Percentiles rank a stretch among this genome's conserved stretches.
Conservation (phyloP, 2,113 vertebrate species). For the Alosa alosa region DNA sequence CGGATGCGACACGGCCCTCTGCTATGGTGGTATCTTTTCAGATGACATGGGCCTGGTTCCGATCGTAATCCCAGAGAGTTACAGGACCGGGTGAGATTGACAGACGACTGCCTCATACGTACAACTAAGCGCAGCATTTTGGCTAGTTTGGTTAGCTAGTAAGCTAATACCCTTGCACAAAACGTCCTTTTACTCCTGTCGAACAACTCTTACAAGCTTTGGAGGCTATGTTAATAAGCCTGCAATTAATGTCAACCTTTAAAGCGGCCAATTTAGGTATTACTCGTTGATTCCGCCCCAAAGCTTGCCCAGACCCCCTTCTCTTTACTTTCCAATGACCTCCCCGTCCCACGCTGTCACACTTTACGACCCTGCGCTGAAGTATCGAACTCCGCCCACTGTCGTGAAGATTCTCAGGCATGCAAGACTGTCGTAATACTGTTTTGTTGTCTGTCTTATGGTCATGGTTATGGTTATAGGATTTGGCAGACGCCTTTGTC, state of each 20-base stretch:
- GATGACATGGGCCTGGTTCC: constrained; percentile 1
- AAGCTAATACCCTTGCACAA: constrained; percentile 10
- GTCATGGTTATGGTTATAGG: too few relatives aligned
- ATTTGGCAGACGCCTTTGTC: too few relatives aligned
- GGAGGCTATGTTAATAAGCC: neutral
- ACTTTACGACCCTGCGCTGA: constrained; percentile 63
- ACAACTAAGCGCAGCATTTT: constrained; percentile 41
- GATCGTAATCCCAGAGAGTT: neutral
- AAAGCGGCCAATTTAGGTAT: constrained; percentile 25
- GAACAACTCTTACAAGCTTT: neutral
- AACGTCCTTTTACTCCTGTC: neutral
- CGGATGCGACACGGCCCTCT: neutral
- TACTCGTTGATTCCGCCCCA: neutral
- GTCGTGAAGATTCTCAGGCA: neutral
- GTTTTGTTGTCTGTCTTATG: neutral
- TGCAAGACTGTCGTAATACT: neutral
- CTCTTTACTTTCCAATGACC: constrained; percentile 80
- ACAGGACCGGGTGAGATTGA: neutral
- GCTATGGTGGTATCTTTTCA: constrained; percentile 12
- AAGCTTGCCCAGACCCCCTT: neutral
- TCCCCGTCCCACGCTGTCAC: constrained; percentile 69
- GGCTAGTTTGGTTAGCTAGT: neutral
- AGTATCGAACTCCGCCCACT: neutral
- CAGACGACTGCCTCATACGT: constrained; percentile 42
- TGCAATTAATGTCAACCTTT: neutral